Conservation (phyloP, 2,888 invertebrate genomes). For the Diaperis boleti region DNA sequence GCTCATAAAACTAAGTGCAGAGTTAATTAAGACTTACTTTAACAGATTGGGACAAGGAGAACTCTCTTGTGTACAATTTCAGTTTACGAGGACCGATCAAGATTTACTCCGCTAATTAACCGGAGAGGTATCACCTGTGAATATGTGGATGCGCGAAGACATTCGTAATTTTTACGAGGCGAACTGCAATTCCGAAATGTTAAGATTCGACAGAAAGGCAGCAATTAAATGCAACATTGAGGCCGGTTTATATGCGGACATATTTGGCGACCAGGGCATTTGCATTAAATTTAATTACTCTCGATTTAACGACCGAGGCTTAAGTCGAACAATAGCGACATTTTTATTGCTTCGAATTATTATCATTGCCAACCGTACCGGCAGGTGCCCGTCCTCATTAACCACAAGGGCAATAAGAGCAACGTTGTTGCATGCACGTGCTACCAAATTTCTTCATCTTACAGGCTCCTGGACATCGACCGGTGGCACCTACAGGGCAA, state of each 20-base stretch:
- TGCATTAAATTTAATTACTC: conserved; percentile 25
- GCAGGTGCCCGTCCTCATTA: conserved; percentile 13
- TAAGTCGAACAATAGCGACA: conserved; percentile 15
- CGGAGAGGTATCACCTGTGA: conserved; percentile 30
- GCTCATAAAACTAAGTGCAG: conserved; percentile 61
- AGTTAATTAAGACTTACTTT: conserved; percentile 59
- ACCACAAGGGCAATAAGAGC: neutral
- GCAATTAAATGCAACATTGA: neutral
- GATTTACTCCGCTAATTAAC: conserved; percentile 37
- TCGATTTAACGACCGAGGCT: conserved; percentile 9
- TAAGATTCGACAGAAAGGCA: neutral
- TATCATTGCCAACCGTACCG: conserved; percentile 8
- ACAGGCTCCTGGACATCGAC: conserved; percentile 79
- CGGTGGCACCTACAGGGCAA: conserved; percentile 72
- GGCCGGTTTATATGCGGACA: neutral
- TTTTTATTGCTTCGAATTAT: conserved; percentile 19
- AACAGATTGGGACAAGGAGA: conserved; percentile 40
- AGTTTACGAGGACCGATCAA: conserved; percentile 39
- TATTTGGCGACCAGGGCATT: conserved; percentile 7
- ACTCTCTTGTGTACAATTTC: conserved; percentile 37
- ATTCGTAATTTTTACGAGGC: conserved; percentile 1
- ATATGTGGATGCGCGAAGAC: neutral
- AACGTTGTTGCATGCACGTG: conserved; percentile 13
- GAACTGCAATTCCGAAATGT: neutral
- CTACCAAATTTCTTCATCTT: conserved; percentile 17